Percentiles rank a stretch among this genome's conserved stretches.
Conservation (phyloP, 2,888 invertebrate genomes). For the Kuschelorhynchus macadamiae region DNA sequence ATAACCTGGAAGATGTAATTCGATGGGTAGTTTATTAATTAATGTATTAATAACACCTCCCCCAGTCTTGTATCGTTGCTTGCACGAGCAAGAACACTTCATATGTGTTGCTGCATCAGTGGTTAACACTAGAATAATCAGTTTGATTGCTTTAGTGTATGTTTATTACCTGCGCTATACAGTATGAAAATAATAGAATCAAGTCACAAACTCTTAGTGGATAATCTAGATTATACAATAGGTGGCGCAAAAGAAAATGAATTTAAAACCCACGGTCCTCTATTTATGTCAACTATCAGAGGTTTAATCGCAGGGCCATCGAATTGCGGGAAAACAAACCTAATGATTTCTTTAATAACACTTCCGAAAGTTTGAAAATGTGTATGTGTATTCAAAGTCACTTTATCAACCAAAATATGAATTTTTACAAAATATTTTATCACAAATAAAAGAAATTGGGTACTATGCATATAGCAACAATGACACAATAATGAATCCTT, state of each 20-base stretch:
- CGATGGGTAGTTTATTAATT: conserved; percentile 51
- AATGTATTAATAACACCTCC: background rate
- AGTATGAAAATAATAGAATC: conserved; percentile 4
- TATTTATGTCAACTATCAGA: background rate
- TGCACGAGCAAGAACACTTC: background rate
- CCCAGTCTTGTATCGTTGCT: background rate
- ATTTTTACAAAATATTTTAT: conserved; percentile 37
- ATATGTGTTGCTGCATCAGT: background rate
- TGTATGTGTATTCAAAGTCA: conserved; percentile 48
- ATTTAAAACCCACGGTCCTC: background rate
- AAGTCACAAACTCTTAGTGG: background rate
- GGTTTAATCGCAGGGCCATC: conserved; percentile 7
- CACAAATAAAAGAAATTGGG: conserved; percentile 36
- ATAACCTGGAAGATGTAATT: conserved; percentile 52
- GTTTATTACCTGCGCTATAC: too few species aligned
- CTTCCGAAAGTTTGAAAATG: conserved; percentile 41
- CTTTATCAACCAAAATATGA: conserved; percentile 50
- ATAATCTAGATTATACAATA: background rate
- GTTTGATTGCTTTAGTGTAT: too few species aligned
- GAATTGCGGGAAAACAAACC: conserved; percentile 30
- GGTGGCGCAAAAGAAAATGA: background rate
- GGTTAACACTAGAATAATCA: background rate
- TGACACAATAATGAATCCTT: conserved; percentile 37
- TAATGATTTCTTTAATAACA: conserved; percentile 9
- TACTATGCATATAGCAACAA: conserved; percentile 42